phyloP scores from a whole-genome alignment of 1,140 invertebrate genomes.

The Ectropis grisescens region DNA sequence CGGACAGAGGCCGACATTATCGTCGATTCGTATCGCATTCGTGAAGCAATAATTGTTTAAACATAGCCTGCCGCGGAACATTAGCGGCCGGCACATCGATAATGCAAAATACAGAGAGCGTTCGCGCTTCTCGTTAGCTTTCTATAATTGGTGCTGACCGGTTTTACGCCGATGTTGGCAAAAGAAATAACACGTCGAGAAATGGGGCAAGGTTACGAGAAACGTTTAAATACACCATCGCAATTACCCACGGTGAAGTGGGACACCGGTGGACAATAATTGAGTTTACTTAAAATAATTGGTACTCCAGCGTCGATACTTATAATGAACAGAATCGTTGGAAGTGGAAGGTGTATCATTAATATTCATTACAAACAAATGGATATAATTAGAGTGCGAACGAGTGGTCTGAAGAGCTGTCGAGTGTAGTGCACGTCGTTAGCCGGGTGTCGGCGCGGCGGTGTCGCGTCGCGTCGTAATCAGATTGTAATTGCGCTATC shows the following conservation, averaged over 20 bases:
- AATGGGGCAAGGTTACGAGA: slow-evolving; percentile 11
- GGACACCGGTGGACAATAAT: slow-evolving; percentile 28
- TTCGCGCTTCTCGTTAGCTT: slow-evolving; percentile 23
- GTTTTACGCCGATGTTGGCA: slow-evolving; percentile 2
- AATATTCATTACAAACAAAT: slow-evolving; percentile 63
- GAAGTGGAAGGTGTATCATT: slow-evolving; percentile 30
- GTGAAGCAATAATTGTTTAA: slow-evolving; percentile 58
- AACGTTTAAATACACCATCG: slow-evolving; percentile 16
- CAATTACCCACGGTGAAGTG: slow-evolving; percentile 21
- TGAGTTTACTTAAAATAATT: slow-evolving; percentile 40
- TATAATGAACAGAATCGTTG: slow-evolving; percentile 33
- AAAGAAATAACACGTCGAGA: slow-evolving; percentile 3
- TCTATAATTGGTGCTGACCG: slow-evolving; percentile 23
- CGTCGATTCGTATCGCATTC: slow-evolving; percentile 57
- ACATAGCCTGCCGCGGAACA: slow-evolving; percentile 43
- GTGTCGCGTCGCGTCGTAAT: slow-evolving; percentile 33
- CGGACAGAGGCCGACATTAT: slow-evolving; percentile 57
- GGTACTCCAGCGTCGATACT: slow-evolving; percentile 28
- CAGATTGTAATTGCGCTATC: slow-evolving; percentile 45
- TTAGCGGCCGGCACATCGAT: slow-evolving; percentile 45
- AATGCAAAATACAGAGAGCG: slow-evolving; percentile 24
- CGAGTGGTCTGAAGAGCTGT: slow-evolving; percentile 38
- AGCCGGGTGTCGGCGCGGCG: slow-evolving; percentile 20
- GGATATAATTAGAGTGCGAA: slow-evolving; percentile 56
- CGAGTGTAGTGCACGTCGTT: slow-evolving; percentile 45